Conservation (phyloP, 2,888 invertebrate species). For the Busseola fusca region DNA sequence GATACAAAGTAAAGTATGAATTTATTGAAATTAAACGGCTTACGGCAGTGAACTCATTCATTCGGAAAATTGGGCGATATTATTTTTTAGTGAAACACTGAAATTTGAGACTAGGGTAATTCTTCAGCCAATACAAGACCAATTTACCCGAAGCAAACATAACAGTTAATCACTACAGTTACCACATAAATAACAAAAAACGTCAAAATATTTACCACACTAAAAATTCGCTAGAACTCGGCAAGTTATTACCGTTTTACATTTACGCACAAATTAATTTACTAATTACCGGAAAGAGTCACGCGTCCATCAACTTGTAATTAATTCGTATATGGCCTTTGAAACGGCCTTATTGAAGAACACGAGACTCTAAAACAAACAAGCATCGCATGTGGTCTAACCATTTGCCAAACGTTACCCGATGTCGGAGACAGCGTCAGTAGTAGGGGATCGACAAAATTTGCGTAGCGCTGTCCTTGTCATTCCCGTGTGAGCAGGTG, state of each 20-base stretch:
- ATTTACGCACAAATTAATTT: constrained; percentile 79
- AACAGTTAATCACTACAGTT: constrained; percentile 80
- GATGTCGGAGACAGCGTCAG: constrained; percentile 62
- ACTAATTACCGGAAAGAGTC: constrained; percentile 75
- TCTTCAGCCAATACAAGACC: constrained; percentile 67
- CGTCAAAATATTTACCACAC: constrained; percentile 82
- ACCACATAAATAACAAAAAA: constrained; percentile 83
- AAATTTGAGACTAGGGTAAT: constrained; percentile 38
- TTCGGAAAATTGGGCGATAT: background rate
- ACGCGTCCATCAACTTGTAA: constrained; percentile 71
- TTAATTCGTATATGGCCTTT: constrained; percentile 80
- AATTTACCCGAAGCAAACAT: constrained; percentile 78
- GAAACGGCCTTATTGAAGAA: constrained; percentile 69
- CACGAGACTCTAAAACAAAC: constrained; percentile 74
- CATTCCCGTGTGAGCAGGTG: constrained; percentile 14
- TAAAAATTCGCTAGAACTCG: constrained; percentile 86
- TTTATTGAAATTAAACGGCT: constrained; percentile 1
- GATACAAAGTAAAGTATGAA: background rate
- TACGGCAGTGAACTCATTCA: background rate
- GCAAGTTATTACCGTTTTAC: constrained; percentile 65
- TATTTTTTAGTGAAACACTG: background rate
- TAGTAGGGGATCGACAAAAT: constrained; percentile 55
- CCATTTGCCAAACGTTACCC: constrained; percentile 78
- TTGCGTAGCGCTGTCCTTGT: constrained; percentile 18
- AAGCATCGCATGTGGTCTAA: constrained; percentile 82